Percentiles rank a stretch among this genome's conserved stretches.
These are phyloP conservation scores for Napeogenes sylphis DNA, from an alignment of 2,888 invertebrate genomes.

Conservation along the genomic window DNA sequence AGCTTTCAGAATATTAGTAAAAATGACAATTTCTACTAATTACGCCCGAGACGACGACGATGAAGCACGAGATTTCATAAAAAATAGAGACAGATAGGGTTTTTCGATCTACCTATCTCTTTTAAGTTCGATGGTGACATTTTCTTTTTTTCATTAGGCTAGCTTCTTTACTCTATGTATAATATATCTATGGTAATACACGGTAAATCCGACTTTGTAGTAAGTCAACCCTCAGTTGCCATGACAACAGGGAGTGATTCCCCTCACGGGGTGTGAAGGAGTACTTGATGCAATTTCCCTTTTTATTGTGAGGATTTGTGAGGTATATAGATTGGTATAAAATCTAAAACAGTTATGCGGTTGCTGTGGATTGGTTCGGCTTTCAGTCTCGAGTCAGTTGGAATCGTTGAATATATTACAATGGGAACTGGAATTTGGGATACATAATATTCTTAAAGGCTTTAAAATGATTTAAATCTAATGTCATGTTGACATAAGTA, in stretches of 20 bases:
- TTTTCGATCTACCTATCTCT: too few species aligned
- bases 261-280: conserved; percentile 21
- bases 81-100: too few species aligned
- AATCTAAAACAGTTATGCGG: conserved; percentile 10
- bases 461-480: neutral
- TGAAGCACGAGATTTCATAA: too few species aligned
- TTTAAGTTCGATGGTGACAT: too few species aligned
- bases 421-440: conserved; percentile 11
- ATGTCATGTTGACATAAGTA: neutral
- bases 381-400: conserved; percentile 2
- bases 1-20: too few species aligned
- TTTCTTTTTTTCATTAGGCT: too few species aligned
- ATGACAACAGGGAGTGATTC: conserved; percentile 40
- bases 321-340: conserved; percentile 8
- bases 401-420: conserved; percentile 7
- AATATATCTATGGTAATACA: too few species aligned
- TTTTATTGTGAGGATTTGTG: conserved; percentile 21
- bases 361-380: neutral
- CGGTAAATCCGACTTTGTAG: conserved; percentile 25
- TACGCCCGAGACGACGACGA: too few species aligned
- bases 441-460: neutral
- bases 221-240: conserved; percentile 25
- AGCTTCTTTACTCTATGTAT: too few species aligned
- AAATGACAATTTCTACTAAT: too few species aligned
- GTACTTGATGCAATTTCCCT: conserved; percentile 21